These are phyloP conservation scores for Orthonyx spaldingii DNA, from an alignment of 2,113 vertebrate genomes.

Conservation along the genomic window DNA sequence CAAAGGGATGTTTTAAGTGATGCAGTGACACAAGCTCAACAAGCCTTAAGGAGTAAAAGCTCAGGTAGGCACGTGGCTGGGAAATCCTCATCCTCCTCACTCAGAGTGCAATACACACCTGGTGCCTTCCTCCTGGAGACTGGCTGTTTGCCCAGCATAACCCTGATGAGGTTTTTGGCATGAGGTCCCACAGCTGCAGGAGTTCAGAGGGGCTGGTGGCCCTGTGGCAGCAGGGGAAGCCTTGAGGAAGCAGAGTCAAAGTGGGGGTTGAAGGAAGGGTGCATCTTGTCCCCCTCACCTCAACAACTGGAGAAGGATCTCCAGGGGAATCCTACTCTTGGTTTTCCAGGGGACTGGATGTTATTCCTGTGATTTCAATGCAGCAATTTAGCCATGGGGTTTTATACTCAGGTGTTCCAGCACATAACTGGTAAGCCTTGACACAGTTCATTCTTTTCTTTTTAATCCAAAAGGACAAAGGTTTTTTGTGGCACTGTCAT, in stretches of 20 bases:
- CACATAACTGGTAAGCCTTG: not conserved
- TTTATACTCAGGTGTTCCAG: not conserved
- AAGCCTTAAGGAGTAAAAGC: not conserved
- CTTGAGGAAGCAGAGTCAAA: not conserved
- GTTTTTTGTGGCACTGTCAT: not conserved
- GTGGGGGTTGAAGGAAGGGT: not conserved
- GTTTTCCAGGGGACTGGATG: not conserved
- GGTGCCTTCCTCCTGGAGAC: not conserved
- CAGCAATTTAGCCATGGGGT: not conserved
- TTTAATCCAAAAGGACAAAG: not conserved
- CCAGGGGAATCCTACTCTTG: not conserved
- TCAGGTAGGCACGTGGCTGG: rapidly evolving
- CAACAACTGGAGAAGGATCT: not conserved
- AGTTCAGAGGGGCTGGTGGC: not conserved
- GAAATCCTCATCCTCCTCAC: not conserved
- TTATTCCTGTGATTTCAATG: not conserved
- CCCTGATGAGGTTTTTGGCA: not conserved
- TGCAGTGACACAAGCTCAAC: not conserved
- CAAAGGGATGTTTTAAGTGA: not conserved
- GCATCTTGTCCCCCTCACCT: not conserved
- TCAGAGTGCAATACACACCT: rapidly evolving
- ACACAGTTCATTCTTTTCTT: not conserved
- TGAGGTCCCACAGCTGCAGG: not conserved
- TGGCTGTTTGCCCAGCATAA: rapidly evolving
- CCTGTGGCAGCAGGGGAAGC: not conserved